These are phyloP conservation scores for Zaprionus capensis DNA, from an alignment of 1,140 invertebrate genomes.

Conservation along the genomic window DNA sequence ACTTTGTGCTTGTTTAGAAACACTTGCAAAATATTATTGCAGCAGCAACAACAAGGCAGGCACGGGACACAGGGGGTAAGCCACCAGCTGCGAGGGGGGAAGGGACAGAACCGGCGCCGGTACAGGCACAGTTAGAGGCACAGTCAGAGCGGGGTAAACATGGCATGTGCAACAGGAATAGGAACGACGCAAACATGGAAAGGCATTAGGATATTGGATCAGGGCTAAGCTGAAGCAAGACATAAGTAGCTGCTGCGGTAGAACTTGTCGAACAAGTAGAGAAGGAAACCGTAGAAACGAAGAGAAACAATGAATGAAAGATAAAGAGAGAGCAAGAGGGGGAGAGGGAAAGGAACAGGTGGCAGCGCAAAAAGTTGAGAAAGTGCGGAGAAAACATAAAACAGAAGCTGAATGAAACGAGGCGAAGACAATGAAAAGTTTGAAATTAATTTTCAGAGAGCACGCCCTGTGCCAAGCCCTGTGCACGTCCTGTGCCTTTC, in stretches of 20 bases:
- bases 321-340: not conserved
- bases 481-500: not conserved
- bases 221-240: constrained; percentile 20
- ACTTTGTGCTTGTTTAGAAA: constrained; percentile 77
- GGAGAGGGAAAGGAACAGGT: not conserved
- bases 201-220: constrained; percentile 67
- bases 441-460: constrained; percentile 63
- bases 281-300: not conserved
- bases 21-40: constrained; percentile 82
- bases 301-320: not conserved
- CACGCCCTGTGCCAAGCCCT: not conserved
- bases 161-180: constrained; percentile 42
- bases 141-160: constrained; percentile 25
- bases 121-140: too few species aligned
- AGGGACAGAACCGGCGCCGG: not conserved
- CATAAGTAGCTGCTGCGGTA: constrained; percentile 45
- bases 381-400: constrained; percentile 2
- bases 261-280: constrained; percentile 23
- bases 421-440: constrained; percentile 39
- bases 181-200: constrained; percentile 18
- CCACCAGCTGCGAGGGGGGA: constrained; percentile 5
- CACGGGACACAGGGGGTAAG: not conserved
- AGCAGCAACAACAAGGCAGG: constrained; percentile 43
- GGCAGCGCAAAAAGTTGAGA: constrained; percentile 1
- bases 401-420: not conserved